phyloP scores from a whole-genome alignment of 2,113 vertebrate genomes.

The Corydoras sp. region DNA sequence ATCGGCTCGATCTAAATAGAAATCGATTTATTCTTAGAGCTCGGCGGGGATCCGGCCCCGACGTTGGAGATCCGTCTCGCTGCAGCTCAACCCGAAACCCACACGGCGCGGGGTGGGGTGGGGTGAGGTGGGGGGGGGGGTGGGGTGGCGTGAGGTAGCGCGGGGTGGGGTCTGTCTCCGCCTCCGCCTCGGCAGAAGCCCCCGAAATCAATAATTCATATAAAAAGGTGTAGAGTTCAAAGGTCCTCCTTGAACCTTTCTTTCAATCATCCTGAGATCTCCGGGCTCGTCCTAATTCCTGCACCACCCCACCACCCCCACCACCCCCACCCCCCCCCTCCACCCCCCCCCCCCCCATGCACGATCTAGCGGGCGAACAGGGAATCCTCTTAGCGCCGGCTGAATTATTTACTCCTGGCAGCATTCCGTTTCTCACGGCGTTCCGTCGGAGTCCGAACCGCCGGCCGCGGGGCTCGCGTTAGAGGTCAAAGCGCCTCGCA shows the following conservation, averaged over 20 bases:
- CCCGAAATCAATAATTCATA: slow-evolving; percentile 17
- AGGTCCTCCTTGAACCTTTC: background rate
- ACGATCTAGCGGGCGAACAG: slow-evolving; percentile 13
- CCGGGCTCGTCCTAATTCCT: background rate
- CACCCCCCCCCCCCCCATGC: background rate
- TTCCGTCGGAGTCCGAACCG: background rate
- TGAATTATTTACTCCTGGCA: slow-evolving; percentile 31
- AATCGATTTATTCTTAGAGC: slow-evolving; percentile 50
- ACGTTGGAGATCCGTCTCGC: slow-evolving; percentile 27
- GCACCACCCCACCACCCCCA: too few species aligned
- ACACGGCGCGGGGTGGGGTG: too few species aligned
- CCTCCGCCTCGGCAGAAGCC: background rate
- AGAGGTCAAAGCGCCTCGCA: background rate
- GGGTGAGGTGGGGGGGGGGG: too few species aligned
- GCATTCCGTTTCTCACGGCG: slow-evolving; percentile 20
- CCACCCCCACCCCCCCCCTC: too few species aligned
- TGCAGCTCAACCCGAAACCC: too few species aligned
- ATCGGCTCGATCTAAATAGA: slow-evolving; percentile 52
- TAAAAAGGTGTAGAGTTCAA: slow-evolving; percentile 15
- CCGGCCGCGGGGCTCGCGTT: background rate
- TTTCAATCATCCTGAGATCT: background rate
- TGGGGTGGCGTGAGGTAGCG: too few species aligned
- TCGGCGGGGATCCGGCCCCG: slow-evolving; percentile 18
- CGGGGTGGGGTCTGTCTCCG: background rate
- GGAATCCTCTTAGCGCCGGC: slow-evolving; percentile 22